These are phyloP conservation scores for Stenichneumon culpator DNA, from an alignment of 2,888 invertebrate genomes.

Conservation along the genomic window DNA sequence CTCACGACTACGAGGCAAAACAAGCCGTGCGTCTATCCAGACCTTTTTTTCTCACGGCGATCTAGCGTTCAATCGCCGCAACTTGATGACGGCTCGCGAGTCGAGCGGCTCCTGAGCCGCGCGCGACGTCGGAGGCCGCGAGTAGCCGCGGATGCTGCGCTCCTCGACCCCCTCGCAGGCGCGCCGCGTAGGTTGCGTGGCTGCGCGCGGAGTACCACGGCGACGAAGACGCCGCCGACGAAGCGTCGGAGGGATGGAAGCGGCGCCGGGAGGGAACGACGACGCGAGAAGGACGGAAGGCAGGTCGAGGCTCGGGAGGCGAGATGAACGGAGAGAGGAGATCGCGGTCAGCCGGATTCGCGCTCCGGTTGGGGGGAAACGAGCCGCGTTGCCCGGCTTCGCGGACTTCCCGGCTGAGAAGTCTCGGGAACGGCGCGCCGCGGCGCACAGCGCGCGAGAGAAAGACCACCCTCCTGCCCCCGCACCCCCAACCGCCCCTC, in stretches of 20 bases:
- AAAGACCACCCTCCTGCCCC: background rate
- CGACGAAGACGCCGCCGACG: constrained; percentile 52
- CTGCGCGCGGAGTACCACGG: constrained; percentile 51
- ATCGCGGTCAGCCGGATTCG: constrained; percentile 43
- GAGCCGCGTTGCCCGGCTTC: constrained; percentile 43
- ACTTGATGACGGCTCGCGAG: constrained; percentile 52
- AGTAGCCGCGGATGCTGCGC: constrained; percentile 37
- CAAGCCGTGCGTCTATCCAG: background rate
- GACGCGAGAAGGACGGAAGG: constrained; percentile 36
- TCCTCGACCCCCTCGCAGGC: constrained; percentile 3
- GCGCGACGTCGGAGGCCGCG: constrained; percentile 59
- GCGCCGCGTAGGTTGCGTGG: constrained; percentile 19
- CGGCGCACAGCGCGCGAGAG: constrained; percentile 15
- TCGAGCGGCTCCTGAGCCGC: constrained; percentile 60
- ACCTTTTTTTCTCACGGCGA: background rate
- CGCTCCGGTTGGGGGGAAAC: constrained; percentile 48
- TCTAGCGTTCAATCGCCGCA: background rate
- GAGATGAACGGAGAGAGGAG: constrained; percentile 37
- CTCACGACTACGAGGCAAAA: constrained; percentile 5
- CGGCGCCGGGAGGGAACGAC: constrained; percentile 49
- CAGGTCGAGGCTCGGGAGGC: constrained; percentile 17
- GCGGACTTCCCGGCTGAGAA: constrained; percentile 57
- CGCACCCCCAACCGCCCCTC: background rate
- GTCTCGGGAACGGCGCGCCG: constrained; percentile 44
- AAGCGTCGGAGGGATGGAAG: constrained; percentile 67